Evolutionary conservation across 2,797 vertebrate genomes (phyloP), one percentile per base, ranked within the genome.

Genomic region (Neopelma chrysocephalum): DNA sequence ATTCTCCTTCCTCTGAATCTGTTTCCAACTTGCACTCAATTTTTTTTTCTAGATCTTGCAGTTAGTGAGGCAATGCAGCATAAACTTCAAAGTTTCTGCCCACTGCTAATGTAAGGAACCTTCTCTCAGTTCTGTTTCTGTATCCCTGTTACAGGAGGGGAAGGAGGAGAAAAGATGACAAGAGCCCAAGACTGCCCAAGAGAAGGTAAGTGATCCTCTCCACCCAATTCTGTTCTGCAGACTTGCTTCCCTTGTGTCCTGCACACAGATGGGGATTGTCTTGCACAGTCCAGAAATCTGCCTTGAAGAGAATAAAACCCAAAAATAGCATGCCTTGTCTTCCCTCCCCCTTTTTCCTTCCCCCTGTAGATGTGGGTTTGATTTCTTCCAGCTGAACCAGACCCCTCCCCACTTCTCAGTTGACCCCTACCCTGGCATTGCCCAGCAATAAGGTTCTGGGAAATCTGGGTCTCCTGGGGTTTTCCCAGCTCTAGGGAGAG

Each of bases 161-260:
- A 71, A 98, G 99, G 45, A 98, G 99, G 95, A 98, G 99, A 98
- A 99, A 99, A 98, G 99, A 99, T 90, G 99, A 99, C 96, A 99
- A 99, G 98, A 99, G 99, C 61, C 99, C 99, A 32, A 98, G 99
- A 32, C 98, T 99, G 93, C 99, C 99, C 58, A 99, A 99, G 95
- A 99, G 99, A 97, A 98, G 99, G 99, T 99, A 90, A 98, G 89
- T 54, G n/a, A 38, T 47, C 26, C 36, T 72, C 19, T 75, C 42
- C 71, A 4, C 23, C 22, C 31, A 8, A 6, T 51, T 51, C 7
- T 34, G 11, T 43, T 81, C 43, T 79, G 62, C 73, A 81, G 48
- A n/a, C 45, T 75, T 68, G 34, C 17, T 61, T 83, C 68, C 40
- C 36, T 62, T 31, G n/a, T 23, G 26, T 62, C 45, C 32, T 81